Base-by-base conservation (phyloP, 1,140 invertebrate species). In the Plodia interpunctella region DNA sequence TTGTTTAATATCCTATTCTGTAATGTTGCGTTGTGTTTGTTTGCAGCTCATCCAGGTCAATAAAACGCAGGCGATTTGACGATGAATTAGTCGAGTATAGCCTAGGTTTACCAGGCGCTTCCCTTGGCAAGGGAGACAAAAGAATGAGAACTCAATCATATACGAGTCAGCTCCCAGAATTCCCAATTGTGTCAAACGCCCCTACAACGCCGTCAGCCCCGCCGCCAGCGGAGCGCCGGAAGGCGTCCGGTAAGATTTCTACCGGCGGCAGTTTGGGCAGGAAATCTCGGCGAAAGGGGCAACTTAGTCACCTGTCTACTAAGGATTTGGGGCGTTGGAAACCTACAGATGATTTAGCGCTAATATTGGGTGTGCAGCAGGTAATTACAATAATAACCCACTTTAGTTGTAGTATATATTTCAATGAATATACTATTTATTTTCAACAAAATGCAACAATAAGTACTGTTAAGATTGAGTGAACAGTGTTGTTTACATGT, bases 301-400 rank as follows among this genome's bases (percentile, higher is more conserved):
- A 93, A 25, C 81, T 93, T 55, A 92, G 91, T 73, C 92, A 93
- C 66, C 80, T 93, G 57, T 91, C 92, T 9, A 95, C 94, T 13
- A 95, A 97, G 91, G 97, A 98, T 91, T 89, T 98, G 10, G 97
- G 97, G 0, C 91, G 97, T 65, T 99, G 98, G 98, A 99, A 99
- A 85, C 97, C 98, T 13, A 95, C 96, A 28, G 98, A 99, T 92
- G 98, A 99, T 90, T 90, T 99, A 6, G 95, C 96, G 2, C 90
- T 99, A 0, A 97, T 99, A 62, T 94, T 96, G 70, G 97, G 96
- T 65, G 96, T 99, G 9, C 95, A 97, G 78, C 98, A 99, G 88
- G 96, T 96, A 86, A 32, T 15, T 53, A n/a, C n/a, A 25, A 25
- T 25, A 21, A 0, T 53, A 25, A 3, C 2, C 21, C 2, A 25